Percentiles rank a stretch among this genome's conserved stretches.
These are phyloP conservation scores for Hyppa rectilinea DNA, from an alignment of 2,888 invertebrate genomes.

Conservation along the genomic window DNA sequence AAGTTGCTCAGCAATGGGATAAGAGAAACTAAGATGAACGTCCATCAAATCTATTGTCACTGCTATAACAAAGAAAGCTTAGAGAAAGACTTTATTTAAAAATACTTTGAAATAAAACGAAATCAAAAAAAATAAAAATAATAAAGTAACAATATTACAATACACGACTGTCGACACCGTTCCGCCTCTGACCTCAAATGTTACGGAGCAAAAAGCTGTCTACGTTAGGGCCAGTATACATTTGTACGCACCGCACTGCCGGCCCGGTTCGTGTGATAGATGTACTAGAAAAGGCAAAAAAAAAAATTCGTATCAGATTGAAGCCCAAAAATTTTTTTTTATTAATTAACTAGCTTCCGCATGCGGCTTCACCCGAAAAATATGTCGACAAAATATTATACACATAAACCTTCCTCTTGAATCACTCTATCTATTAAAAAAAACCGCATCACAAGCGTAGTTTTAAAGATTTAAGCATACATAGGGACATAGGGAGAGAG, in stretches of 20 bases:
- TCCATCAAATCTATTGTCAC: background rate
- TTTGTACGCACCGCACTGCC: background rate
- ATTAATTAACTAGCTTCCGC: too few relatives aligned
- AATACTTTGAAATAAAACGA: slow-evolving; percentile 13
- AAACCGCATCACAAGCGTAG: too few relatives aligned
- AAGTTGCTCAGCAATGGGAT: background rate
- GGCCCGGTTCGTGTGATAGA: too few relatives aligned
- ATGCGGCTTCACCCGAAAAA: too few relatives aligned
- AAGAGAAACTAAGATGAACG: background rate
- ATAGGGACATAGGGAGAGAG: too few relatives aligned
- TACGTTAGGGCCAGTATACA: slow-evolving; percentile 28
- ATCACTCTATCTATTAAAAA: too few relatives aligned
- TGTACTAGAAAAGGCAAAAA: too few relatives aligned
- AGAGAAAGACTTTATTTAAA: slow-evolving; percentile 16
- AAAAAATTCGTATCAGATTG: too few relatives aligned
- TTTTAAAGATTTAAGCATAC: too few relatives aligned
- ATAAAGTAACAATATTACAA: slow-evolving; percentile 36
- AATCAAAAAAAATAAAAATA: slow-evolving; percentile 16
- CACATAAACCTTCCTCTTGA: too few relatives aligned
- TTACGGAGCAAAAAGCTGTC: slow-evolving; percentile 47
- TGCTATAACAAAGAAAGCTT: background rate
- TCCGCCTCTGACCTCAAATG: slow-evolving; percentile 53
- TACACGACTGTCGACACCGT: slow-evolving; percentile 27
- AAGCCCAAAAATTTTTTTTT: too few relatives aligned
- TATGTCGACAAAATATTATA: too few relatives aligned